Base-by-base conservation (phyloP, 2,797 vertebrate genomes). In the Micromesistius poutassou region DNA sequence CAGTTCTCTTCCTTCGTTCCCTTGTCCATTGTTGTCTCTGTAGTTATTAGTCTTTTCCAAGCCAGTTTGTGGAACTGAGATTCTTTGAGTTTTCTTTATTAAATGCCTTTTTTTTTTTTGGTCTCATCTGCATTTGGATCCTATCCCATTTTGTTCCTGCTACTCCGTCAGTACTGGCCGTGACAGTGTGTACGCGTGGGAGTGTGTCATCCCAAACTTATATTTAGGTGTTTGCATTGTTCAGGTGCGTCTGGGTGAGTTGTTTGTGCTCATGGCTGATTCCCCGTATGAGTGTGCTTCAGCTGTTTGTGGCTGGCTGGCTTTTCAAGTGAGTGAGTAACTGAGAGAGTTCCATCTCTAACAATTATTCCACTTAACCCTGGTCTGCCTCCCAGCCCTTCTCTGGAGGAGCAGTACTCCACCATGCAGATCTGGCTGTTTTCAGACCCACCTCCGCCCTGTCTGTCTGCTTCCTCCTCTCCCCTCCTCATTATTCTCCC, bases 311-410 rank as follows among this genome's bases (percentile, higher is more conserved):
- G 77, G 40, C 62, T 19, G 38, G 25, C 33, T 33, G 36, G 77
- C 28, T 25, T 86, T 86, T 90, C 83, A 87, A 85, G 83, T 75
- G 76, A 85, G 83, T 75, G 77, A 83, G 76, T 76, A 74, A 79
- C 84, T 81, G 80, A 82, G 80, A 82, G 86, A 88, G 87, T 86
- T 86, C 55, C 55, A 62, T n/a, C 82, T 87, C 70, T 85, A 83
- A 86, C 90, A 89, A 90, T 91, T 91, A 90, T 83, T 80, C 82
- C 85, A 86, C 78, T 89, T 88, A 88, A 90, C 87, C 85, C 81
- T 31, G 77, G 84, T 77, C 82, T n/a, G 71, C 55, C 84, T 62
- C 71, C 38, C 77, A 71, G 82, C 81, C 80, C 79, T 72, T 80
- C 76, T 75, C 55, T 82, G 74, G 74, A 84, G 68, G 38, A 86